phyloP scores from a whole-genome alignment of 2,797 vertebrate genomes.

The Sphenopsis melanotis region DNA sequence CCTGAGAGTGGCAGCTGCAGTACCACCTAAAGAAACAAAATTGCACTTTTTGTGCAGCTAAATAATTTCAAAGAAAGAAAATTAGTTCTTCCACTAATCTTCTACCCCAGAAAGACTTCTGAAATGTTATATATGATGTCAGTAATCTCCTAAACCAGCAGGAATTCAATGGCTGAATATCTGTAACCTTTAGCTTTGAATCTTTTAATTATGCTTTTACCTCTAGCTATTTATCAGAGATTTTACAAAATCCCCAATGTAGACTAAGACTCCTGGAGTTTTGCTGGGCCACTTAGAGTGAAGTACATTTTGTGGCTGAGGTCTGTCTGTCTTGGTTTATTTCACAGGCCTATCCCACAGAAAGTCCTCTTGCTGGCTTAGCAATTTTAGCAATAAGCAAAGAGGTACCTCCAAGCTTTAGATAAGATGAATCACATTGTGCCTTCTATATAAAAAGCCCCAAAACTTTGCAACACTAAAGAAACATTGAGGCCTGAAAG shows the following conservation, averaged over 20 bases:
- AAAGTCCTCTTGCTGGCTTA: not conserved
- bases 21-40: not conserved
- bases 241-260: not conserved
- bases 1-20: not conserved
- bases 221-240: slow-evolving; percentile 33
- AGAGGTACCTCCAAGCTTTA: not conserved
- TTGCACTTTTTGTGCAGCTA: not conserved
- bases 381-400: not conserved
- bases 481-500: not conserved
- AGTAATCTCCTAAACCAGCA: slow-evolving; percentile 26
- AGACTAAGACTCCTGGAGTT: slow-evolving; percentile 4
- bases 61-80: slow-evolving; percentile 19
- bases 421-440: not conserved
- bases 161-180: not conserved
- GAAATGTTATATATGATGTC: not conserved
- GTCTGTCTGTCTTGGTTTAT: slow-evolving; percentile 14
- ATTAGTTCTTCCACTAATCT: not conserved
- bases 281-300: not conserved
- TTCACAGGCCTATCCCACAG: not conserved
- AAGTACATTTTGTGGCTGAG: not conserved
- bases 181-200: slow-evolving; percentile 35
- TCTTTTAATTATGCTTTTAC: slow-evolving; percentile 45
- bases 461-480: not conserved
- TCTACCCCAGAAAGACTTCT: not conserved
- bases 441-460: not conserved